Evolutionary conservation across 1,140 invertebrate genomes (phyloP).

Genomic region (Pogonomyrmex californicus): DNA sequence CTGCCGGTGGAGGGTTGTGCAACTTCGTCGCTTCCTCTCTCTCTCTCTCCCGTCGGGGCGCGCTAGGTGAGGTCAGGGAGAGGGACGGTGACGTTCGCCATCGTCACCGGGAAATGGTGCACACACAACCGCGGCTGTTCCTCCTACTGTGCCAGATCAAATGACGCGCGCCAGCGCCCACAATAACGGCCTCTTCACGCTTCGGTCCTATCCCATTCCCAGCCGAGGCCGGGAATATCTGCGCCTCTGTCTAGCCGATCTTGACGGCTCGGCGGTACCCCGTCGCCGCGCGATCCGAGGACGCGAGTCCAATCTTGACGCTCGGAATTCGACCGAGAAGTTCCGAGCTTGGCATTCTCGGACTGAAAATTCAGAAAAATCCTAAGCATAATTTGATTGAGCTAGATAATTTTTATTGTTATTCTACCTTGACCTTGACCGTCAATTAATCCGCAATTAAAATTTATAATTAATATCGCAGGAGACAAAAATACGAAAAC

Average conservation of each 20-base stretch:
- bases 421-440: background rate
- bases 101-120: conserved; percentile 78
- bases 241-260: conserved; percentile 62
- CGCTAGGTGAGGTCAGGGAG: conserved; percentile 21
- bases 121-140: conserved; percentile 83
- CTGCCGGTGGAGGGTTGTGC: conserved; percentile 75
- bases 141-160: conserved; percentile 85
- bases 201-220: conserved; percentile 79
- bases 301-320: background rate
- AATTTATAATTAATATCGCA: background rate
- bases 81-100: conserved; percentile 65
- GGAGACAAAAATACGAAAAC: background rate
- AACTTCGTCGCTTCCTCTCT: conserved; percentile 79
- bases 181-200: conserved; percentile 85
- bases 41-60: conserved; percentile 30
- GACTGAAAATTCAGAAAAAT: too few species aligned
- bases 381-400: background rate
- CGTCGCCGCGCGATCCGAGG: background rate
- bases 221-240: conserved; percentile 18
- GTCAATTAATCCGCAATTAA: background rate
- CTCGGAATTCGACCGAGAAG: background rate
- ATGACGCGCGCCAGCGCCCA: conserved; percentile 85
- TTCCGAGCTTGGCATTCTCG: background rate
- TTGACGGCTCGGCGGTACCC: conserved; percentile 3
- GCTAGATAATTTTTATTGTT: background rate